Conservation (phyloP, 2,888 invertebrate genomes). For the Coenonympha glycerion region DNA sequence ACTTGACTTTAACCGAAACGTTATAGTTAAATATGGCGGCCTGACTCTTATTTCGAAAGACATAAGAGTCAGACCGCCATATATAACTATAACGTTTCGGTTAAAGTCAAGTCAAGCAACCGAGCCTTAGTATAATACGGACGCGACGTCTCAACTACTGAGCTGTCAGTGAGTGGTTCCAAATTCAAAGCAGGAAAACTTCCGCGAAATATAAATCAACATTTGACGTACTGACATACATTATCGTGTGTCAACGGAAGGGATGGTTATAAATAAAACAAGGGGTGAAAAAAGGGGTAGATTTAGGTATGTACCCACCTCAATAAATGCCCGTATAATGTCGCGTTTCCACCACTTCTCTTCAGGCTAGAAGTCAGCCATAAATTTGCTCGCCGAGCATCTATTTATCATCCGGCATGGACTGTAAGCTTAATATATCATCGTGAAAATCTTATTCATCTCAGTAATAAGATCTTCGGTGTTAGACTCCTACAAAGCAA, state of each 20-base stretch:
- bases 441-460: slow-evolving; percentile 26
- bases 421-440: slow-evolving; percentile 33
- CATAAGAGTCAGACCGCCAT: too few relatives aligned
- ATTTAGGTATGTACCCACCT: too few relatives aligned
- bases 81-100: too few relatives aligned
- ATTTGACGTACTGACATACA: neutral
- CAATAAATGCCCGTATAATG: slow-evolving; percentile 31
- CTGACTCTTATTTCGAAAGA: too few relatives aligned
- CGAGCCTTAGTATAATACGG: too few relatives aligned
- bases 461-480: slow-evolving; percentile 11
- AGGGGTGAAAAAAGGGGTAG: slow-evolving; percentile 2
- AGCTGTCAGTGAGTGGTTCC: neutral
- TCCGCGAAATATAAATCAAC: neutral
- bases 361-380: slow-evolving; percentile 31
- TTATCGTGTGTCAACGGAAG: neutral
- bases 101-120: too few relatives aligned
- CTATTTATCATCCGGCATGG: slow-evolving; percentile 32
- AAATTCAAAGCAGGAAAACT: neutral
- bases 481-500: neutral
- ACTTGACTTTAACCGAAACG: too few relatives aligned
- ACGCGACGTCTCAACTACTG: too few relatives aligned
- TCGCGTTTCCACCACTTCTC: slow-evolving; percentile 28
- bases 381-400: slow-evolving; percentile 29
- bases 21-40: too few relatives aligned
- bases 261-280: slow-evolving; percentile 8